Base-by-base conservation (phyloP, 2,888 invertebrate species). In the Agrotis exclamationis region DNA sequence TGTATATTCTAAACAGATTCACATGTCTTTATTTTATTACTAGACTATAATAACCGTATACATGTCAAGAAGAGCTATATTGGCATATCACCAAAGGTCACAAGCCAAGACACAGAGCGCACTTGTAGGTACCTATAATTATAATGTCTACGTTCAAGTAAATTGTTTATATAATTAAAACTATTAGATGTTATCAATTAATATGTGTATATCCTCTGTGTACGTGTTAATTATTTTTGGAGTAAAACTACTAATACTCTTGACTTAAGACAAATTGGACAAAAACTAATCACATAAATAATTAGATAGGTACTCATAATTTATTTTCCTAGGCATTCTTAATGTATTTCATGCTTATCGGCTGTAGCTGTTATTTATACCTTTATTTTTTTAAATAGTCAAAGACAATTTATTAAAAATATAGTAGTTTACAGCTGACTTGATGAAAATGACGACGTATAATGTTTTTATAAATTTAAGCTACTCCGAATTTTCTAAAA, bases 151-250 rank as follows among this genome's bases (percentile, higher is more conserved):
- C 53, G 20, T 50, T 50, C 51, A 62, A 47, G 44, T 53, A 58
- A 62, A 75, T 75, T 70, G 33, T 65, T 60, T 33, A 20, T 47
- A 56, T 64, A 62, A 76, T 62, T 70, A 65, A 70, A 75, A 62
- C 20, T 16, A 57, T 44, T 11, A 51, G 53, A 65, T 75, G 28
- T 44, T 62, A 70, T 75, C 70, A 9, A 44, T 62, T 56, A 57
- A 57, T 57, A 47, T 63, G n/a, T 54, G 50, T 39, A 24, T 53
- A 58, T 70, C 44, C 24, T 51, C 11, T 64, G 22, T 14, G 33
- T 22, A 13, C 33, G 18, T 39, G 28, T 50, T 62, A 45, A 57
- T 39, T 39, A 16, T 22, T 20, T 47, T 65, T 28, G 0, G 47
- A 22, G 1, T 28, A 0, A 0, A 16, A 33, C 7, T 1, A 62